A percentile compares a stretch with the other conserved stretches of the same genome.
Evolutionary conservation across 2,888 invertebrate species (phyloP).

Genomic region (Diaperis boleti): DNA sequence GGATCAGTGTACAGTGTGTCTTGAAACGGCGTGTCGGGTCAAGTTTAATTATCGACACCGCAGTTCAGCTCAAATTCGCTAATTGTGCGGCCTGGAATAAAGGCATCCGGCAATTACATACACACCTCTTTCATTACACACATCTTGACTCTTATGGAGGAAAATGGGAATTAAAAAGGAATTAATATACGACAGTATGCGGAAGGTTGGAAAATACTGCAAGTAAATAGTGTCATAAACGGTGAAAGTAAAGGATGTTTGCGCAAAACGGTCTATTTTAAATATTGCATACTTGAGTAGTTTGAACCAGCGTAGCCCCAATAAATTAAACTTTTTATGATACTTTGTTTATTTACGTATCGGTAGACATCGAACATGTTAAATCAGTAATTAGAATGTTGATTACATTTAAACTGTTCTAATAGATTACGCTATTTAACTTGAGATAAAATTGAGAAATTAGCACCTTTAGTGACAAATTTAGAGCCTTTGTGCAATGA

Average conservation of each 20-base stretch:
- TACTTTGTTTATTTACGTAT: no score
- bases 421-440: no score
- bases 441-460: no score
- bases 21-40: conserved; percentile 40
- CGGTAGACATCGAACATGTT: no score
- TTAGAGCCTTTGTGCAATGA: no score
- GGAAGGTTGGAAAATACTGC: neutral
- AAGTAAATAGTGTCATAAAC: neutral
- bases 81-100: conserved; percentile 33
- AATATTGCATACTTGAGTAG: neutral
- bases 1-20: no score
- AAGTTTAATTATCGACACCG: conserved; percentile 51
- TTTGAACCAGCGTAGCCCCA: neutral
- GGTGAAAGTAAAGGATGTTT: neutral
- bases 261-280: neutral
- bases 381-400: no score
- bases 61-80: conserved; percentile 50
- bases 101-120: conserved; percentile 20
- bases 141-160: conserved; percentile 8
- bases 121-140: conserved; percentile 22
- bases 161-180: conserved; percentile 7
- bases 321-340: neutral
- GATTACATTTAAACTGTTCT: no score
- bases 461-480: no score
- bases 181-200: neutral